These are phyloP conservation scores for Oscheius sp. DNA, from an alignment of 2,888 invertebrate genomes.

Conservation along the genomic window DNA sequence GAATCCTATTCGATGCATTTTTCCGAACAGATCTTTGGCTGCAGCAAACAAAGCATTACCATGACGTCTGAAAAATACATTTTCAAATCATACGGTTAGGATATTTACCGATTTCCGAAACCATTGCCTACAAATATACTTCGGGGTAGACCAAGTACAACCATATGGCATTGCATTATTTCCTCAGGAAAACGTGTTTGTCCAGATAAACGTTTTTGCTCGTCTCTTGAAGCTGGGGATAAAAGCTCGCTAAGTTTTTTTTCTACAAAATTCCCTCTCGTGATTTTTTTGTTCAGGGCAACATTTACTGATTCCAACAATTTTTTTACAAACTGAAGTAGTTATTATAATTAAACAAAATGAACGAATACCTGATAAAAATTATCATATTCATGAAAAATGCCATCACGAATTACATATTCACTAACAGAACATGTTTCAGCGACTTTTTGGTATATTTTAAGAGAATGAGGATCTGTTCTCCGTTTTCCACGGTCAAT, in stretches of 20 bases:
- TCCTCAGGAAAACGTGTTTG: constrained; percentile 9
- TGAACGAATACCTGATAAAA: constrained; percentile 6
- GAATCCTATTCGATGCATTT: constrained; percentile 47
- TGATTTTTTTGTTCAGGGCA: neutral
- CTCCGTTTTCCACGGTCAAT: too few species aligned
- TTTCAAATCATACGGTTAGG: neutral
- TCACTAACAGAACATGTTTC: constrained; percentile 3
- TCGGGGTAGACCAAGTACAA: constrained; percentile 42
- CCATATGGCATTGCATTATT: constrained; percentile 50
- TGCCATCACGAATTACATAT: constrained; percentile 11
- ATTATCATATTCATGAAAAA: constrained; percentile 1
- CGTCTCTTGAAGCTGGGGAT: constrained; percentile 3
- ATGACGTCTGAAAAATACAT: constrained; percentile 28
- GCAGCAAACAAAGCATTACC: constrained; percentile 43
- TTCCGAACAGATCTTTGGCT: constrained; percentile 52
- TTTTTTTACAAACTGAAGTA: constrained; percentile 11
- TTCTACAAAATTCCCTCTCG: neutral
- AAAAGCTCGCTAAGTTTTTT: constrained; percentile 7
- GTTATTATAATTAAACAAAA: neutral
- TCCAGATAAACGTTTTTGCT: neutral
- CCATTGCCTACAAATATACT: constrained; percentile 56
- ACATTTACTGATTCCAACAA: constrained; percentile 15
- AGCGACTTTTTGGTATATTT: neutral
- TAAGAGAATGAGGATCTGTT: neutral
- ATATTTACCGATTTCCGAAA: constrained; percentile 42